Conservation (phyloP, 1,140 invertebrate genomes). For the Drosophila ironensis region DNA sequence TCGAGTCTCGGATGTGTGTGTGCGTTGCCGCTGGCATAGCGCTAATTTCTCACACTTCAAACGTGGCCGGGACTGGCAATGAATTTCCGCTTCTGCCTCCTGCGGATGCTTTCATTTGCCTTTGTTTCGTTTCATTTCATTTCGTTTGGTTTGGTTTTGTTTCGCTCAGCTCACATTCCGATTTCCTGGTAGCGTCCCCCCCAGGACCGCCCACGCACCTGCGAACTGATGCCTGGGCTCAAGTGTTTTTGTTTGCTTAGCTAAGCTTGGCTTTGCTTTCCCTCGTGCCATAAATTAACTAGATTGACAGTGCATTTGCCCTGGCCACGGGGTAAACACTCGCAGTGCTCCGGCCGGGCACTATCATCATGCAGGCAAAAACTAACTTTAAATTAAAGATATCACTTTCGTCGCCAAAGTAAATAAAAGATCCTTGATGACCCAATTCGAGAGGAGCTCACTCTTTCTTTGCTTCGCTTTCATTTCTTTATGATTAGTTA, state of each 20-base stretch:
- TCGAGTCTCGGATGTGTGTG: slow-evolving; percentile 8
- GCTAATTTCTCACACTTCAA: slow-evolving; percentile 76
- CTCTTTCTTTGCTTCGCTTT: background rate
- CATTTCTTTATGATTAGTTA: slow-evolving; percentile 69
- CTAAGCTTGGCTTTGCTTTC: slow-evolving; percentile 15
- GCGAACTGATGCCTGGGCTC: background rate
- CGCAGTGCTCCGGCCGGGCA: background rate
- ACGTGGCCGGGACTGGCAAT: slow-evolving; percentile 54
- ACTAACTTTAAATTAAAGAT: too few relatives aligned
- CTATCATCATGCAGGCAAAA: background rate
- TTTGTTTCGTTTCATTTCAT: background rate
- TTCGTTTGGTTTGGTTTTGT: slow-evolving; percentile 38
- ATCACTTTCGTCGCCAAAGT: too few relatives aligned
- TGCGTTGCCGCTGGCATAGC: slow-evolving; percentile 32
- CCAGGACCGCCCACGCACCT: too few relatives aligned
- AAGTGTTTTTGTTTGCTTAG: slow-evolving; percentile 25
- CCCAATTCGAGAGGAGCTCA: too few relatives aligned
- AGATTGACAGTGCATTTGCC: slow-evolving; percentile 61
- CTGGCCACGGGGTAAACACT: slow-evolving; percentile 31
- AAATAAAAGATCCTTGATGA: too few relatives aligned
- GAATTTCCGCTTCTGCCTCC: slow-evolving; percentile 60
- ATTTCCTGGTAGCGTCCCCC: slow-evolving; percentile 33
- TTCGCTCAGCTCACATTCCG: slow-evolving; percentile 1
- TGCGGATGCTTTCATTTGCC: slow-evolving; percentile 36
- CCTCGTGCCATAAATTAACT: slow-evolving; percentile 59